Evolutionary conservation across 2,797 vertebrate genomes (phyloP).

Genomic region (Enteromius viviparus): DNA sequence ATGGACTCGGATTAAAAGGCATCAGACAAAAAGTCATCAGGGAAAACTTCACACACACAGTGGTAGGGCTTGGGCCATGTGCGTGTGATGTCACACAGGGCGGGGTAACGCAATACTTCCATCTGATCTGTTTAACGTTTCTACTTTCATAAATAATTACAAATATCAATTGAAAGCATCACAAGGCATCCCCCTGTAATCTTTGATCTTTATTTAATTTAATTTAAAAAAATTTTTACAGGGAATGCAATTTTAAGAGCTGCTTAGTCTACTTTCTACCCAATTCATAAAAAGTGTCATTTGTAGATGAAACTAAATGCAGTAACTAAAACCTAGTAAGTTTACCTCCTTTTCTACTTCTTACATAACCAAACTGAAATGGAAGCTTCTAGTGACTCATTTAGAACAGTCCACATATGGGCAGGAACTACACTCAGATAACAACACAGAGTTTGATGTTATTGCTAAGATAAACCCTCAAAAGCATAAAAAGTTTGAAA

Average conservation of each 20-base stretch:
- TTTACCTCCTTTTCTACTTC: not conserved
- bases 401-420: not conserved
- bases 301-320: not conserved
- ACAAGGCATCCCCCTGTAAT: not conserved
- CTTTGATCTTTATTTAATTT: not conserved
- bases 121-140: too few relatives aligned
- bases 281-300: not conserved
- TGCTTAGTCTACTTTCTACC: not conserved
- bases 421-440: not conserved
- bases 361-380: not conserved
- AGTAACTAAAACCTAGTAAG: not conserved
- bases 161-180: not conserved
- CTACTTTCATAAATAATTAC: not conserved
- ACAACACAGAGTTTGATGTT: not conserved
- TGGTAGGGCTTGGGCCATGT: too few relatives aligned
- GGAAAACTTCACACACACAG: too few relatives aligned
- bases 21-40: too few relatives aligned
- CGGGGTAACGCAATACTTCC: too few relatives aligned
- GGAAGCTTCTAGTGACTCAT: not conserved
- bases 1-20: too few relatives aligned
- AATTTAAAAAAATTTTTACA: not conserved
- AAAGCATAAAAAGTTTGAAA: not conserved
- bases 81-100: too few relatives aligned
- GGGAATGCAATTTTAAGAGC: not conserved
- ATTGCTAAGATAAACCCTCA: not conserved